Conservation (phyloP, 2,113 vertebrate species). For the Nycticebus coucang region DNA sequence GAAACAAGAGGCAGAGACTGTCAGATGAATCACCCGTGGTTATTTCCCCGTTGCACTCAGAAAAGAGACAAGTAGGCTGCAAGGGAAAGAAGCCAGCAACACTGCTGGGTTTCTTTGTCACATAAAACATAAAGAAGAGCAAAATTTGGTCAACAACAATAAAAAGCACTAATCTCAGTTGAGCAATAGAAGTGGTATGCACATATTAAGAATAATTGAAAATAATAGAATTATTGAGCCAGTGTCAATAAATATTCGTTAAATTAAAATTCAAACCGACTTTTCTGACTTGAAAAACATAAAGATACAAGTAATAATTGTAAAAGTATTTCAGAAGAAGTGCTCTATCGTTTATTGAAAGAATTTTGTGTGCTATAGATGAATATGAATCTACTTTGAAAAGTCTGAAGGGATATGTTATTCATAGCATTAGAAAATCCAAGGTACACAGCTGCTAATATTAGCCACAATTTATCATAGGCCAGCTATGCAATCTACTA, state of each 20-base stretch:
- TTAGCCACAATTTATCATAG: not conserved
- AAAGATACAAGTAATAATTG: not conserved
- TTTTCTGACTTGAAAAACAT: slow-evolving; percentile 1
- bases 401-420: not conserved
- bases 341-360: not conserved
- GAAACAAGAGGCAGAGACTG: slow-evolving; percentile 16
- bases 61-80: not conserved
- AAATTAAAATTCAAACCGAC: slow-evolving; percentile 3
- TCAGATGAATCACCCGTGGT: not conserved
- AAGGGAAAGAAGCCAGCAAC: not conserved
- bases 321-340: slow-evolving; percentile 46
- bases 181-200: not conserved
- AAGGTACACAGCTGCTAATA: not conserved
- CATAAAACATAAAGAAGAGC: not conserved
- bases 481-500: not conserved
- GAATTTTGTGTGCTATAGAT: not conserved
- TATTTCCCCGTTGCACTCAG: not conserved
- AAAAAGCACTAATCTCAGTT: not conserved
- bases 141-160: slow-evolving; percentile 23
- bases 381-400: not conserved
- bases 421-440: slow-evolving; percentile 6
- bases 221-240: slow-evolving; percentile 12
- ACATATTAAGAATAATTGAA: slow-evolving; percentile 39
- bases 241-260: not conserved
- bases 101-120: not conserved